Conservation (phyloP, 2,113 vertebrate species). For the Crotalus tigris region DNA sequence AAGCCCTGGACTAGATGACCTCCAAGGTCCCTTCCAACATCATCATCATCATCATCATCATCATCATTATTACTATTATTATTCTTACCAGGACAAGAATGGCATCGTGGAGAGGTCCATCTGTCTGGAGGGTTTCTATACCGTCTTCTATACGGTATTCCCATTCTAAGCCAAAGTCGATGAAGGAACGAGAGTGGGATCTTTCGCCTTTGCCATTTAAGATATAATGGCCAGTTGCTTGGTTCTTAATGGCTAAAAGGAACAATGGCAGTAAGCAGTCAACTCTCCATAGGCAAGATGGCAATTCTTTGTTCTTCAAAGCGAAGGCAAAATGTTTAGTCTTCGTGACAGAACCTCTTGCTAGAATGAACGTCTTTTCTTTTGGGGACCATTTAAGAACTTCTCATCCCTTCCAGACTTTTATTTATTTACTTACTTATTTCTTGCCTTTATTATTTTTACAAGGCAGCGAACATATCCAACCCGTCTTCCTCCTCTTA, state of each 20-base stretch:
- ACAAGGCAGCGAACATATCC: neutral
- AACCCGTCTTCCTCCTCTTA: neutral
- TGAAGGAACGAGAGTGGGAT: conserved; percentile 85
- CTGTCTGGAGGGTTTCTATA: conserved; percentile 87
- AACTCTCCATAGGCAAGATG: neutral
- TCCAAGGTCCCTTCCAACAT: too few relatives aligned
- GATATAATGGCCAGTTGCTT: conserved; percentile 95
- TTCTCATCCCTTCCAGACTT: neutral
- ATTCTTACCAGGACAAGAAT: conserved; percentile 90
- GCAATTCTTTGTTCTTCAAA: neutral
- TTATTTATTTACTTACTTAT: neutral
- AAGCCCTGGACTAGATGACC: too few relatives aligned
- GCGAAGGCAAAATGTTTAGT: neutral
- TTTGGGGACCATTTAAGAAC: neutral
- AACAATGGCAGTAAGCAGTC: conserved; percentile 10
- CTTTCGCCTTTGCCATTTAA: conserved; percentile 92
- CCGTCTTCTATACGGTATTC: conserved; percentile 87
- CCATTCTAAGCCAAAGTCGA: conserved; percentile 94
- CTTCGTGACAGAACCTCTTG: neutral
- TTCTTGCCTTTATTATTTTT: neutral
- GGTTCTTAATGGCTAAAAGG: conserved; percentile 93
- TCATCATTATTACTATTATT: too few relatives aligned
- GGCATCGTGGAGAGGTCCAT: conserved; percentile 87
- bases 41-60: too few relatives aligned
- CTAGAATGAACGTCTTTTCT: neutral